phyloP scores from a whole-genome alignment of 2,113 vertebrate species.

The Hyla sarda region DNA sequence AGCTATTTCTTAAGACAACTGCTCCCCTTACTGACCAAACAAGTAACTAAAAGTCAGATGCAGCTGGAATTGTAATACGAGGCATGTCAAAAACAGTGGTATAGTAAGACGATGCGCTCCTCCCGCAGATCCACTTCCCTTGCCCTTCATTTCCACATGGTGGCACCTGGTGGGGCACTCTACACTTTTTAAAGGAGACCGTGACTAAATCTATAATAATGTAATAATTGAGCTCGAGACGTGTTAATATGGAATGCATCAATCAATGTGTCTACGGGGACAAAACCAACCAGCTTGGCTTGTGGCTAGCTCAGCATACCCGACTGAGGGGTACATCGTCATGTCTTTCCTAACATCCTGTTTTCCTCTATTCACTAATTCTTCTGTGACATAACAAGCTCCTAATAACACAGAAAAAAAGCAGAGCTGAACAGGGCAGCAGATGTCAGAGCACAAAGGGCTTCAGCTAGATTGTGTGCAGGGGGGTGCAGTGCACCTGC shows the following conservation, averaged over 20 bases:
- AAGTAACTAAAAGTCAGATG: constrained; percentile 19
- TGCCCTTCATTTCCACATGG: neutral
- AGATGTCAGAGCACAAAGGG: constrained; percentile 59
- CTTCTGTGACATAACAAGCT: constrained; percentile 50
- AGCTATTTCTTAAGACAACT: constrained; percentile 32
- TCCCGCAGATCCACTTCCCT: neutral
- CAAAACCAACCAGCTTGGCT: neutral
- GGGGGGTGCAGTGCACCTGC: constrained; percentile 53
- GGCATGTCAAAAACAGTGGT: too few relatives aligned
- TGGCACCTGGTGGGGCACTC: neutral
- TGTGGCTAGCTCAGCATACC: neutral
- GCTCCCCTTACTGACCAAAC: constrained; percentile 46
- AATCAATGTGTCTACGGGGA: neutral
- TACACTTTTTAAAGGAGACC: neutral
- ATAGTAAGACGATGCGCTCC: neutral
- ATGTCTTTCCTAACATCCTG: neutral
- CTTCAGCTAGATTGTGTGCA: constrained; percentile 54
- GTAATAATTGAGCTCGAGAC: neutral
- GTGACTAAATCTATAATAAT: constrained; percentile 20
- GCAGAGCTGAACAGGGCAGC: constrained; percentile 50
- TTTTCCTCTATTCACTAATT: constrained; percentile 22
- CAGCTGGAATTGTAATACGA: neutral
- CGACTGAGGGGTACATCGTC: neutral
- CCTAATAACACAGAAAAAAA: constrained; percentile 53
- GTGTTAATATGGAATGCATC: neutral